Evolutionary conservation across 2,797 vertebrate species (phyloP).

Genomic region (Pantherophis alleghaniensis): DNA sequence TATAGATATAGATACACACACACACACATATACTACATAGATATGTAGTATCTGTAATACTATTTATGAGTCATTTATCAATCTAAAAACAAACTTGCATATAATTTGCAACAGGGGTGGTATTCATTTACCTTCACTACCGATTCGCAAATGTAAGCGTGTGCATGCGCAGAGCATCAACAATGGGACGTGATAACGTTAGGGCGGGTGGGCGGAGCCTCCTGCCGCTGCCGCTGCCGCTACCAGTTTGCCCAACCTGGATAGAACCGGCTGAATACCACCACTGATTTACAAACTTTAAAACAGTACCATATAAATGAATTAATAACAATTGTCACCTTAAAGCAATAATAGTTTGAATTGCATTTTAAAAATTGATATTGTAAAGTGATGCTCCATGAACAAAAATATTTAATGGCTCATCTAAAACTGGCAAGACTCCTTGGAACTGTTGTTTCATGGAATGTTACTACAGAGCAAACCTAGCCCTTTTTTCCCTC

Average conservation of each 20-base stretch:
- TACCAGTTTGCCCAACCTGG: no score
- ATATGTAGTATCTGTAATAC: background rate
- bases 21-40: background rate
- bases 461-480: background rate
- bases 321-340: background rate
- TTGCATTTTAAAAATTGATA: background rate
- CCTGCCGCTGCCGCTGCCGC: no score
- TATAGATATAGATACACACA: no score
- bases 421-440: background rate
- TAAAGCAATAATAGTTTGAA: background rate
- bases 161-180: no score
- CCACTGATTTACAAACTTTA: background rate
- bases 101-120: background rate
- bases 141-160: no score
- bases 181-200: no score
- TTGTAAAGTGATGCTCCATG: background rate
- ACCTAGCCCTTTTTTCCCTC: no score
- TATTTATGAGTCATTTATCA: background rate
- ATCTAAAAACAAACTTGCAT: background rate
- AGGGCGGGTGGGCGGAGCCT: no score
- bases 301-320: background rate
- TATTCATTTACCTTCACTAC: no score
- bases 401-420: background rate
- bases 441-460: background rate
- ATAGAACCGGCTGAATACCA: no score